These are phyloP conservation scores for Megathymus violae DNA, from an alignment of 1,140 invertebrate genomes.

Conservation along the genomic window DNA sequence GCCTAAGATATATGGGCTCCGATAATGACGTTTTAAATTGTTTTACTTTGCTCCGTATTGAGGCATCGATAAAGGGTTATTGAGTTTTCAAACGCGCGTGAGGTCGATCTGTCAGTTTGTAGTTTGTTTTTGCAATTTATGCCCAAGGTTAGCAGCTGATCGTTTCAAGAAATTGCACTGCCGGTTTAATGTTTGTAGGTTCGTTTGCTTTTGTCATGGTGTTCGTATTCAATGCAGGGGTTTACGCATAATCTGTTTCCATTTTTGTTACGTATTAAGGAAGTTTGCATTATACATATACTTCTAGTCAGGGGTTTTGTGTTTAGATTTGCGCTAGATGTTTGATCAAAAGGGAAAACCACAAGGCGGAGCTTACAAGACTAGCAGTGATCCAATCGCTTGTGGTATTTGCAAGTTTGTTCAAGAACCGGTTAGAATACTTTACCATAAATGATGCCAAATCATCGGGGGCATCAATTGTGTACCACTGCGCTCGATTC, in stretches of 20 bases:
- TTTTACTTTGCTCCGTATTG: constrained; percentile 46
- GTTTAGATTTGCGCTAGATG: too few relatives aligned
- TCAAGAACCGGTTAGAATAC: too few relatives aligned
- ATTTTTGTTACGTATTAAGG: too few relatives aligned
- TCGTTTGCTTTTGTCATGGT: constrained; percentile 29
- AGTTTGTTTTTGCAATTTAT: constrained; percentile 34
- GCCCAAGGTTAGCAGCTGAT: constrained; percentile 23
- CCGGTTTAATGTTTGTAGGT: constrained; percentile 30
- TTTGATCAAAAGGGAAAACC: too few relatives aligned
- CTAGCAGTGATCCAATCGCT: too few relatives aligned
- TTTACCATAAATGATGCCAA: too few relatives aligned
- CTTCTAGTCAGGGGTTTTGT: too few relatives aligned
- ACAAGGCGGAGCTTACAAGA: too few relatives aligned
- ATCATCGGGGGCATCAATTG: too few relatives aligned
- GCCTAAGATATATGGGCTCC: constrained; percentile 62
- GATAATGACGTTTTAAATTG: constrained; percentile 70
- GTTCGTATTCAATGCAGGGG: constrained; percentile 1
- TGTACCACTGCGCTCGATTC: too few relatives aligned
- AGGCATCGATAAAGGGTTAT: constrained; percentile 30
- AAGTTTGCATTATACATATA: too few relatives aligned
- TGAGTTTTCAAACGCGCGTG: constrained; percentile 34
- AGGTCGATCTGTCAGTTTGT: constrained; percentile 29
- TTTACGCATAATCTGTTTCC: not conserved
- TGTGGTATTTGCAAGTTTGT: too few relatives aligned
- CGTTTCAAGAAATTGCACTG: constrained; percentile 25